Conservation (phyloP, 2,888 invertebrate genomes). For the Metacarcinus magister region DNA sequence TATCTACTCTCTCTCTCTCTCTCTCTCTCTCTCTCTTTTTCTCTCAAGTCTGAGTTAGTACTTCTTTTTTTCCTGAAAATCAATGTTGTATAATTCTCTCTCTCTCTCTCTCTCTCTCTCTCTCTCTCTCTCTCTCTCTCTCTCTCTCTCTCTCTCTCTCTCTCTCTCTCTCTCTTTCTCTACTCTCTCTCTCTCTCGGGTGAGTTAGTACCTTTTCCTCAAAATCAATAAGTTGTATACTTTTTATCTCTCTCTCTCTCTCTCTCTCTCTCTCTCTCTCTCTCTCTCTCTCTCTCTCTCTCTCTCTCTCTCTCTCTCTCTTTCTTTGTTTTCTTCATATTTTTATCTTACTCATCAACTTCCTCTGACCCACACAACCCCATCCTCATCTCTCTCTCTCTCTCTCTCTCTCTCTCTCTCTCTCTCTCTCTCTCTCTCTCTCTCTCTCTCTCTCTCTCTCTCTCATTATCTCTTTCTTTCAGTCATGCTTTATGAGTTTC, state of each 20-base stretch:
- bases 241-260: neutral
- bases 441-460: constrained; percentile 47
- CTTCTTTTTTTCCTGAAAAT: neutral
- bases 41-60: neutral
- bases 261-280: neutral
- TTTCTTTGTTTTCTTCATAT: neutral
- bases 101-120: constrained; percentile 38
- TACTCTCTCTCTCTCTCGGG: neutral
- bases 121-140: constrained; percentile 39
- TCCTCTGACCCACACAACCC: neutral
- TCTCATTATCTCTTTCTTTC: neutral
- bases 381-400: neutral
- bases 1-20: neutral
- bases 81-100: neutral
- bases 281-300: neutral
- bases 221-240: neutral
- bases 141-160: constrained; percentile 22
- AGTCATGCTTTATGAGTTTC: neutral
- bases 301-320: constrained; percentile 36
- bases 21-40: constrained; percentile 5
- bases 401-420: neutral
- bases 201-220: constrained; percentile 52
- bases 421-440: constrained; percentile 17
- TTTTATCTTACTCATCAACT: constrained; percentile 41
- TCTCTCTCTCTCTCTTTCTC: constrained; percentile 7